Base-by-base conservation (phyloP, 1,140 invertebrate species). In the Acromyrmex charruanus region DNA sequence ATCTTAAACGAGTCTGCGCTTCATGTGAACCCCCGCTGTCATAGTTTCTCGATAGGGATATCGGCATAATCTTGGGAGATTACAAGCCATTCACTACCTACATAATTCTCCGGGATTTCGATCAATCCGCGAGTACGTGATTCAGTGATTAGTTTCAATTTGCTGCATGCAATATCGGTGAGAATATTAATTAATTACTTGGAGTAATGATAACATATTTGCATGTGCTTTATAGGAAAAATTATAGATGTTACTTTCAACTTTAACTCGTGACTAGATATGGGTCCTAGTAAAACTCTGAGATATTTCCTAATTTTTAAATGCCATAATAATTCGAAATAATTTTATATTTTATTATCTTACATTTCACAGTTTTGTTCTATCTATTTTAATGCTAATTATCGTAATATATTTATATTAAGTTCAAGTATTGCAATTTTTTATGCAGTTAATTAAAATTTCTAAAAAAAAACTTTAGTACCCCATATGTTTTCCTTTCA, bases 51-150 rank as follows among this genome's bases (percentile, higher is more conserved):
- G 35, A 61, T 49, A 59, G 80, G 44, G 68, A 82, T 72, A 74
- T 82, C 55, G 68, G 55, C 28, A 75, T 84, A 84, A 84, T 84
- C 80, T 84, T 74, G n/a, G 14, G 55, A 61, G 80, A 84, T 84
- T 84, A 84, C 69, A 75, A 74, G 55, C 68, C 35, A 74, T 69
- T 82, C 80, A 49, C 53, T 58, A 72, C 0, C 39, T 71, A 59
- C 55, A 49, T 84, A 84, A 82, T 82, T 82, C 68, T 59, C 68
- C 39, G 28, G 28, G 12, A 84, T 74, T 69, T 61, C 28, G 28
- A 74, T 84, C 55, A 74, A 75, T 61, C 68, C 55, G 9, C 69
- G 69, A 71, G 18, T 82, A 82, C 80, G 80, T 82, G 55, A 63
- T 35, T 82, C 25, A 69, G 31, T 51, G 58, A 74, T 74, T 84